Evolutionary conservation across 1,140 invertebrate genomes (phyloP).

Genomic region (Radopholus similis): DNA sequence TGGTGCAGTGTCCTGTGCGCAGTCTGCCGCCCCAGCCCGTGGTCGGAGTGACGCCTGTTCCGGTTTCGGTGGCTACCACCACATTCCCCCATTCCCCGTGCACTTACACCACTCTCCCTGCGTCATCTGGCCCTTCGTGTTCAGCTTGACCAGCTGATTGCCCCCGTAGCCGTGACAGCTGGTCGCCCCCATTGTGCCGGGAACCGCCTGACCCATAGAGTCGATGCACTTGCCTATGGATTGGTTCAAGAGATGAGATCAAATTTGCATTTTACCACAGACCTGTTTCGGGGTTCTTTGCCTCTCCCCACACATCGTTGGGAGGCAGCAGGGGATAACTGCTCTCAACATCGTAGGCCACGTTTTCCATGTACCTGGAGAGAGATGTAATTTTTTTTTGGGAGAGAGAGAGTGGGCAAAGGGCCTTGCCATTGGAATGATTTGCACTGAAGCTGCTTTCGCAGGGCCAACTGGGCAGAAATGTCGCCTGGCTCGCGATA

Average conservation of each 20-base stretch:
- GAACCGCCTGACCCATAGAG: conserved; percentile 79
- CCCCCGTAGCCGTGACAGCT: conserved; percentile 89
- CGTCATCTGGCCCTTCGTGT: conserved; percentile 85
- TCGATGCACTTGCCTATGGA: conserved; percentile 73
- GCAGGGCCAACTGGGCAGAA: conserved; percentile 72
- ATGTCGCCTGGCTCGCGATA: conserved; percentile 71
- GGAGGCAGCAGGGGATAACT: conserved; percentile 88
- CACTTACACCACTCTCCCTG: conserved; percentile 91
- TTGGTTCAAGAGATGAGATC: background rate
- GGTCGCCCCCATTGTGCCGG: conserved; percentile 75
- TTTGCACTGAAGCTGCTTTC: conserved; percentile 78
- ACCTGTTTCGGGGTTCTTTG: conserved; percentile 60
- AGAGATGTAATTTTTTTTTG: too few relatives aligned
- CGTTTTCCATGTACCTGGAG: conserved; percentile 80
- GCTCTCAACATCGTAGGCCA: conserved; percentile 83
- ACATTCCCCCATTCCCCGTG: conserved; percentile 65
- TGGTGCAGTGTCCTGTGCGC: conserved; percentile 79
- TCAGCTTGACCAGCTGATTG: conserved; percentile 87
- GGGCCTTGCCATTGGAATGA: conserved; percentile 76
- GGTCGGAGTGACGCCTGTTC: conserved; percentile 5
- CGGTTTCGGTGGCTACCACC: too few relatives aligned
- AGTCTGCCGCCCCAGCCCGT: conserved; percentile 71
- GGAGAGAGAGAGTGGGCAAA: background rate
- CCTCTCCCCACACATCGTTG: conserved; percentile 89
- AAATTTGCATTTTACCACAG: conserved; percentile 2